Base-by-base conservation (phyloP, 2,113 vertebrate genomes). In the Rhinopomastus cyanomelas region DNA sequence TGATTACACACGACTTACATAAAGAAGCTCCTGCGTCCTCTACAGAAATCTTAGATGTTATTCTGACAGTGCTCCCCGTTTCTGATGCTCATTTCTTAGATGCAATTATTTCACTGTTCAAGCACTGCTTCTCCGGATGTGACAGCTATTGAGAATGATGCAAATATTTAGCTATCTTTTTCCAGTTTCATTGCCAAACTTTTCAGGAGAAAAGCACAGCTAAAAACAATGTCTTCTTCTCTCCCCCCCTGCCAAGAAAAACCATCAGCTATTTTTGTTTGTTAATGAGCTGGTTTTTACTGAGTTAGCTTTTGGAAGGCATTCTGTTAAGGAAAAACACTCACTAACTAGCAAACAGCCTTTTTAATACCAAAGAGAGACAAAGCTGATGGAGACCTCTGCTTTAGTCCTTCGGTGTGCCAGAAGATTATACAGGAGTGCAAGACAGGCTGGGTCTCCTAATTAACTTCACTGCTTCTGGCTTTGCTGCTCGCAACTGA, bases 141-240 rank as follows among this genome's bases (percentile, higher is more conserved):
- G 85, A 90, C 74, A 88, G n/a, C 55, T 76, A 69, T 55, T 59
- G 74, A 88, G 32, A 68, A 19, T 0, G 0, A 53, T 93, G 68
- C 39, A 88, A 92, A 93, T 67, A 88, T 88, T 95, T 81, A 89
- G 59, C 60, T 89, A 10, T 65, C 69, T 90, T 87, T 85, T 78
- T 84, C 49, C 36, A 72, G 18, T 27, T 89, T 86, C 15, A 61
- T 60, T 91, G 64, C 20, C 81, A 87, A 87, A 49, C 87, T 80
- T 93, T 93, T 72, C 93, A 77, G 66, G 29, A 81, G 78, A 81
- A 92, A 11, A 74, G 26, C 11, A 68, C 83, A 7, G 6, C 6
- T 51, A 32, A 79, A 85, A 92, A 21, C 8, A 62, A 7, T 26
- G 9, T 23, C 89, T 23, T 30, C 11, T 73, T 76, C 59, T 65